Conservation (phyloP, 2,888 invertebrate species). For the Machimus atricapillus region DNA sequence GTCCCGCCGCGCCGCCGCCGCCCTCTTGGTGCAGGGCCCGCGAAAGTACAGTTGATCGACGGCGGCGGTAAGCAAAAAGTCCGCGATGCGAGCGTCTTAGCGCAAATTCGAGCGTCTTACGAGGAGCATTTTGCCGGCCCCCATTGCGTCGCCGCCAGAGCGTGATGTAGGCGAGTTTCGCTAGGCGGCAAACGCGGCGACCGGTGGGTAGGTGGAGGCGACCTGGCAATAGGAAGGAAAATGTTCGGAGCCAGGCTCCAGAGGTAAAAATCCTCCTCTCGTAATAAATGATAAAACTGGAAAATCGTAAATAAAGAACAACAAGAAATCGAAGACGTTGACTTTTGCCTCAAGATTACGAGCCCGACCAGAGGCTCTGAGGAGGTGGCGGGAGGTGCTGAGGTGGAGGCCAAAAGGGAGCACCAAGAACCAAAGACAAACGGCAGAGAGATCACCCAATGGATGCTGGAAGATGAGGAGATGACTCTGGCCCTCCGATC, state of each 20-base stretch:
- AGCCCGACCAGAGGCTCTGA: not conserved
- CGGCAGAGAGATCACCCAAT: not conserved
- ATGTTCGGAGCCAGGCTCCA: not conserved
- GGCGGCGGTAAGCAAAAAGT: slow-evolving; percentile 16
- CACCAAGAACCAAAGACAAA: slow-evolving; percentile 1
- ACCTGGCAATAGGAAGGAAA: slow-evolving; percentile 23
- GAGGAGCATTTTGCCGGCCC: not conserved
- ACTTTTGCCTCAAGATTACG: slow-evolving; percentile 31
- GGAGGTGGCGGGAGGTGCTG: not conserved
- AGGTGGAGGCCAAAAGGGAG: slow-evolving; percentile 4
- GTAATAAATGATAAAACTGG: slow-evolving; percentile 34
- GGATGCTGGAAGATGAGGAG: slow-evolving; percentile 21
- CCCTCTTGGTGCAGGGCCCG: slow-evolving; percentile 9
- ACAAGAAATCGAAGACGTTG: slow-evolving; percentile 33
- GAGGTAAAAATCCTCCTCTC: slow-evolving; percentile 2
- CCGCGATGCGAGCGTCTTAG: not conserved
- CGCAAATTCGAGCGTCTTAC: slow-evolving; percentile 15
- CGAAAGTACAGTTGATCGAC: slow-evolving; percentile 37
- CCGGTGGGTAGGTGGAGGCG: slow-evolving; percentile 21
- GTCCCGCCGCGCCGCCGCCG: not conserved
- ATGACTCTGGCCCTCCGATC: slow-evolving; percentile 6
- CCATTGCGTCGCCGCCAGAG: not conserved
- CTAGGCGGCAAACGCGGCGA: not conserved
- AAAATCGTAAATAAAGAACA: slow-evolving; percentile 24
- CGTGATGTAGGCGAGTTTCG: not conserved